These are phyloP conservation scores for Machaerirhynchus nigripectus DNA, from an alignment of 2,113 vertebrate genomes.

Conservation along the genomic window DNA sequence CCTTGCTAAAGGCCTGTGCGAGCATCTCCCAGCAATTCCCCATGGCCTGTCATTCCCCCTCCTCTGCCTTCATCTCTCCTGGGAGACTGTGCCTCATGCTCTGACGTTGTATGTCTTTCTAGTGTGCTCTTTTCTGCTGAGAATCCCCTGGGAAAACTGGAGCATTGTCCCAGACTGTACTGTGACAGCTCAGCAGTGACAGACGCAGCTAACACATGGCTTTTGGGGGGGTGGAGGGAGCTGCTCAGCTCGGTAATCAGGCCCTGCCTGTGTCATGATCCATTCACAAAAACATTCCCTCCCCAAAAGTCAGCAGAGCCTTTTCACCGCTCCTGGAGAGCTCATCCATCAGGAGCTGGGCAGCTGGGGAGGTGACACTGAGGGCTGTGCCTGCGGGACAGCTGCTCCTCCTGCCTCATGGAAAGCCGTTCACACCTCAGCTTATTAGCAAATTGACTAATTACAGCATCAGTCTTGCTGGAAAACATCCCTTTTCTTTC, in stretches of 20 bases:
- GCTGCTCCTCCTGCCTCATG: background rate
- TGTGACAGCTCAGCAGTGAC: slow-evolving; percentile 30
- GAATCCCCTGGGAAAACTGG: background rate
- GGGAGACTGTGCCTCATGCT: background rate
- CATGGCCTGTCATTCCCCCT: background rate
- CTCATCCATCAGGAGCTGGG: background rate
- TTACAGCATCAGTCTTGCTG: background rate
- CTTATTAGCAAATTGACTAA: slow-evolving; percentile 15
- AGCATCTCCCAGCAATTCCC: background rate
- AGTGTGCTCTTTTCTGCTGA: background rate
- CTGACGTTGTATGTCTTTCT: background rate
- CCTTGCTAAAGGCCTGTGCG: background rate
- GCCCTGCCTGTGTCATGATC: background rate
- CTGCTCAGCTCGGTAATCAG: background rate
- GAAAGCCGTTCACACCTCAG: background rate
- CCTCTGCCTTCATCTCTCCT: background rate
- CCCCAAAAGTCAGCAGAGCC: background rate
- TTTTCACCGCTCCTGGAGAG: background rate
- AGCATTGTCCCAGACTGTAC: slow-evolving; percentile 9
- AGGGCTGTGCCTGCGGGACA: background rate
- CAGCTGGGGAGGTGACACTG: background rate
- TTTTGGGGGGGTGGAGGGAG: background rate
- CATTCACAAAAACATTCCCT: slow-evolving; percentile 8
- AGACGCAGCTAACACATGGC: slow-evolving; percentile 17
- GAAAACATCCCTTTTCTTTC: background rate